Percentiles rank a stretch among this genome's conserved stretches.
phyloP scores from a whole-genome alignment of 1,140 invertebrate species.

The Ptiloglossa arizonensis region DNA sequence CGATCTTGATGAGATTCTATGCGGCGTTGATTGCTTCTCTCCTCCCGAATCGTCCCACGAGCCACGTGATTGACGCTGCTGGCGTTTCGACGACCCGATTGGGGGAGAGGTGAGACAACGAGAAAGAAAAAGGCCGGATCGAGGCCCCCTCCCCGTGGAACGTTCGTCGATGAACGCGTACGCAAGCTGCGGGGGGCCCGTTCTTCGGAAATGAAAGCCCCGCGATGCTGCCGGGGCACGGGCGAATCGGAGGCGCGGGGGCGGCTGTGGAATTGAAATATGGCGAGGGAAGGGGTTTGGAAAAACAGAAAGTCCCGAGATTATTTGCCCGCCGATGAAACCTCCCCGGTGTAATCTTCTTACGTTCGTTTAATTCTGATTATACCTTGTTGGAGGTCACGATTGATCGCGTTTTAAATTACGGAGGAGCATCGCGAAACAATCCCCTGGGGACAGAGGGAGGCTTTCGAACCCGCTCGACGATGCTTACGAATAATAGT shows the following conservation, averaged over 20 bases:
- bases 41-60: slow-evolving; percentile 15
- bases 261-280: not conserved
- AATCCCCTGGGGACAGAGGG: not conserved
- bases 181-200: not conserved
- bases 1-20: slow-evolving; percentile 63
- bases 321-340: slow-evolving; percentile 6
- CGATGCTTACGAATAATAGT: too few relatives aligned
- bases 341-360: slow-evolving; percentile 6
- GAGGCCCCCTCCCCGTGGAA: too few relatives aligned
- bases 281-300: not conserved
- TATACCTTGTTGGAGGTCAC: slow-evolving; percentile 14
- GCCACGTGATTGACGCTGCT: slow-evolving; percentile 19
- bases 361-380: slow-evolving; percentile 40
- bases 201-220: slow-evolving; percentile 26
- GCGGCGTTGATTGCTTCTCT: slow-evolving; percentile 62
- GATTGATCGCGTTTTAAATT: slow-evolving; percentile 36
- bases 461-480: not conserved
- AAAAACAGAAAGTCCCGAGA: not conserved
- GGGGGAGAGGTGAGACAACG: not conserved
- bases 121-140: not conserved
- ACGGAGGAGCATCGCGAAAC: not conserved
- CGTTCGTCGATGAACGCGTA: not conserved
- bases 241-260: not conserved
- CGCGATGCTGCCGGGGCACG: not conserved
- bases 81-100: not conserved